Evolutionary conservation across 2,888 invertebrate genomes (phyloP).

Genomic region (Rhagonycha lutea): DNA sequence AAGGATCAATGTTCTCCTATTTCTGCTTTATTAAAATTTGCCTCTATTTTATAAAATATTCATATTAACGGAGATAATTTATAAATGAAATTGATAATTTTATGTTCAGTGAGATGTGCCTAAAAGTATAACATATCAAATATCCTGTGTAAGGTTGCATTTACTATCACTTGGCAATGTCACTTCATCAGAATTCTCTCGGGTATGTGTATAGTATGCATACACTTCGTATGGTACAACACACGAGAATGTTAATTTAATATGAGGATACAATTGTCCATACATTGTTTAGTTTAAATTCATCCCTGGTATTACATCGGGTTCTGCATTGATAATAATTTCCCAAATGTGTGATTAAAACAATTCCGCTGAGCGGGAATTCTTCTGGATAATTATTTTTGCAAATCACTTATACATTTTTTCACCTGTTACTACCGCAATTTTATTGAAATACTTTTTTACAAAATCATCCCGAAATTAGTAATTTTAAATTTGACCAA

Average conservation of each 20-base stretch:
- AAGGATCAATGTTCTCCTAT: not conserved
- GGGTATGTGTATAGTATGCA: not conserved
- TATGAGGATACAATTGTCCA: conserved; percentile 5
- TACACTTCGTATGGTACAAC: conserved; percentile 7
- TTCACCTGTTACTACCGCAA: not conserved
- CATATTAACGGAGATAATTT: not conserved
- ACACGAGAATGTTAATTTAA: conserved; percentile 12
- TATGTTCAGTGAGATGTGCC: not conserved
- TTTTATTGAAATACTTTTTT: not conserved
- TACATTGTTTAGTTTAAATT: not conserved
- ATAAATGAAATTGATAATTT: not conserved
- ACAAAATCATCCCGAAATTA: not conserved
- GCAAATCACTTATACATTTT: not conserved
- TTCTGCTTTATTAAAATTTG: not conserved
- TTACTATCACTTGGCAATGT: conserved; percentile 11
- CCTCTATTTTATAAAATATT: not conserved
- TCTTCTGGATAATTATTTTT: not conserved
- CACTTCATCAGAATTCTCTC: conserved; percentile 10
- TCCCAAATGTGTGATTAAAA: not conserved
- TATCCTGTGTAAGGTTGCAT: conserved; percentile 1
- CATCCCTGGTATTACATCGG: not conserved
- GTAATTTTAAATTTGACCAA: not conserved
- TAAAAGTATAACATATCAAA: not conserved
- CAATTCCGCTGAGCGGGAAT: not conserved
- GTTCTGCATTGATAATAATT: not conserved